Evolutionary conservation across 2,888 invertebrate genomes (phyloP), one percentile per base, ranked within the genome.

Genomic region (Cylindroiulus punctatus): DNA sequence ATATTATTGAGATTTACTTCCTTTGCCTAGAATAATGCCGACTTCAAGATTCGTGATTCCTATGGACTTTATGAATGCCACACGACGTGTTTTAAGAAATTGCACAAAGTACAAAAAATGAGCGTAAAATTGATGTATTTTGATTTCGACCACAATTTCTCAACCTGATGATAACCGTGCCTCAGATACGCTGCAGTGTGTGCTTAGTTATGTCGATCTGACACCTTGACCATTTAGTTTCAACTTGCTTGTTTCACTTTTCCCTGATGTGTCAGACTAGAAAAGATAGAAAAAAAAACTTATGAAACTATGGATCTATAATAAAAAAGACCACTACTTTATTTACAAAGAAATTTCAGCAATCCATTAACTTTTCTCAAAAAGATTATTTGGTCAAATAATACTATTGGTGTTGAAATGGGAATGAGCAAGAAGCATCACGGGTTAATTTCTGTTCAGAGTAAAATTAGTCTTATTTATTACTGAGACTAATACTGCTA

Each of bases 121-220:
- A 76, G 76, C 76, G 26, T 76, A 14, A 76, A 32, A 76, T n/a
- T 76, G 76, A 76, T 76, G 76, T 76, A 76, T 76, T 76, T 76
- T 76, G 76, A 76, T 85, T 40, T 52, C 42, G 30, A 84, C 57
- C 30, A 85, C 47, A 86, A 87, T 87, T 87, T 88, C 87, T 87
- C 87, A 86, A 81, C 44, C 86, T 8, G 86, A 86, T 86, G 86
- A 36, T 47, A 82, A 82, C 86, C 86, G 81, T 88, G 87, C 88
- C 88, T 88, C 88, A 88, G 88, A 88, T 88, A 88, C 88, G 88
- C 87, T 87, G 88, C 88, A 88, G 88, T 88, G 88, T 19, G 84
- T 84, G 84, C 52, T 83, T 40, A 8, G 22, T 22, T 26, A 88
- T 44, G 36, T 76, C 76, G 30, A 40, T 76, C 30, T 26, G n/a